Evolutionary conservation across 2,888 invertebrate genomes (phyloP), one percentile per base, ranked within the genome.

Genomic region (Drosophila atroscutellata): DNA sequence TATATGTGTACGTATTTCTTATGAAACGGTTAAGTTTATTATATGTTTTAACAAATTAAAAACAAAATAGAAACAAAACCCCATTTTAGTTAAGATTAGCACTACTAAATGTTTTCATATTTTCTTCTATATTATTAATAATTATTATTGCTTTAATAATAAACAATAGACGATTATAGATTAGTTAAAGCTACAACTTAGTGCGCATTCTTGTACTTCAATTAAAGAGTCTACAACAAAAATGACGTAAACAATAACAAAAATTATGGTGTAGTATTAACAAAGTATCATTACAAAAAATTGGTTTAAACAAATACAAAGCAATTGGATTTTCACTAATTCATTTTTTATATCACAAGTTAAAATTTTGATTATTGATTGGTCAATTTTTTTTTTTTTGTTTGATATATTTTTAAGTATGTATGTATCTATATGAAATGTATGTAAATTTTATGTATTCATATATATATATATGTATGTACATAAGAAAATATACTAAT

Each of bases 351-450:
- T 85, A 91, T 91, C 91, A 91, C 91, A 91, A 90, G 90, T 91
- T 89, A 90, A 90, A 91, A 89, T 91, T 91, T 91, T 91, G 92
- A 91, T 91, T 91, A 90, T 90, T 89, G 91, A 88, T 91, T 91
- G 91, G 90, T 91, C 90, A 85, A 82, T 88, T 81, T 81, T 76
- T 75, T 20, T 69, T 67, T 65, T 26, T 45, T 67, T 66, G 55
- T 60, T 64, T 61, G 50, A 47, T 72, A 63, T 47, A 36, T 78
- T 50, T 62, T 24, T 51, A 39, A 39, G 50, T 56, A 26, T 58
- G 28, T 60, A 26, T 37, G 42, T 75, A 66, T 57, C 30, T 49
- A 58, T 63, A 59, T 68, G 68, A 66, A 75, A 73, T 74, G 74
- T 74, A 30, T 72, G 50, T 72, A 64, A 59, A 58, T 57, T 72